Percentiles rank a stretch among this genome's conserved stretches.
Evolutionary conservation across 1,140 invertebrate species (phyloP).

Genomic region (Drosophila pectinifera): DNA sequence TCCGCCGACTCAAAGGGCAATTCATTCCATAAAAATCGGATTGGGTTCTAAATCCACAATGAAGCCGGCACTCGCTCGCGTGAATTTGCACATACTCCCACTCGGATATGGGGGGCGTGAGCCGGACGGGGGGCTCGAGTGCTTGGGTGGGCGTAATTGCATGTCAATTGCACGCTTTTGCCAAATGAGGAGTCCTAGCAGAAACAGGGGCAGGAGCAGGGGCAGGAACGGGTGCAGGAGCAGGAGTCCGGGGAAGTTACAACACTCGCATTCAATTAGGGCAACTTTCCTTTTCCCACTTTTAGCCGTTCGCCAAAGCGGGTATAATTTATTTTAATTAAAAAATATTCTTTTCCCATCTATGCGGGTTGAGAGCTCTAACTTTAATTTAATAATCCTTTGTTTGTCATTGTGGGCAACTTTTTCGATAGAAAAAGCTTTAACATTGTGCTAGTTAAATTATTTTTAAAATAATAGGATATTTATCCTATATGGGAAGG

Average conservation of each 20-base stretch:
- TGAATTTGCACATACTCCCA: conserved; percentile 13
- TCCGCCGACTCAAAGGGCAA: conserved; percentile 48
- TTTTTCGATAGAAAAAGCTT: background rate
- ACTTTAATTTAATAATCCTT: conserved; percentile 20
- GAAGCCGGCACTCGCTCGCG: conserved; percentile 19
- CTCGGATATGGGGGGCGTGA: conserved; percentile 11
- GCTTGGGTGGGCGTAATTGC: conserved; percentile 63
- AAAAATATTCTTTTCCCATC: conserved; percentile 41
- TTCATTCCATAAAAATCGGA: conserved; percentile 56
- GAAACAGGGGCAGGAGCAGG: background rate
- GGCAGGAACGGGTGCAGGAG: too few species aligned
- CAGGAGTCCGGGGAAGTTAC: conserved; percentile 7
- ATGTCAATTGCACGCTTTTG: conserved; percentile 76
- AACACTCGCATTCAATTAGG: conserved; percentile 60
- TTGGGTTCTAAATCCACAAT: conserved; percentile 59
- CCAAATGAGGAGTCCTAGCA: conserved; percentile 8
- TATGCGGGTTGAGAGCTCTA: conserved; percentile 3
- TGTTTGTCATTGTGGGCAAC: background rate
- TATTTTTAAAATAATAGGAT: too few species aligned
- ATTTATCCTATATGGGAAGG: too few species aligned
- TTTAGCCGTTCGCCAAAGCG: conserved; percentile 11
- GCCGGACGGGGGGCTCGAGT: conserved; percentile 1
- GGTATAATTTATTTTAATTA: conserved; percentile 59
- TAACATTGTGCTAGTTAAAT: too few species aligned
- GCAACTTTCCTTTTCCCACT: conserved; percentile 51